Base-by-base conservation (phyloP, 2,797 vertebrate genomes). In the Arnoldichthys spilopterus region DNA sequence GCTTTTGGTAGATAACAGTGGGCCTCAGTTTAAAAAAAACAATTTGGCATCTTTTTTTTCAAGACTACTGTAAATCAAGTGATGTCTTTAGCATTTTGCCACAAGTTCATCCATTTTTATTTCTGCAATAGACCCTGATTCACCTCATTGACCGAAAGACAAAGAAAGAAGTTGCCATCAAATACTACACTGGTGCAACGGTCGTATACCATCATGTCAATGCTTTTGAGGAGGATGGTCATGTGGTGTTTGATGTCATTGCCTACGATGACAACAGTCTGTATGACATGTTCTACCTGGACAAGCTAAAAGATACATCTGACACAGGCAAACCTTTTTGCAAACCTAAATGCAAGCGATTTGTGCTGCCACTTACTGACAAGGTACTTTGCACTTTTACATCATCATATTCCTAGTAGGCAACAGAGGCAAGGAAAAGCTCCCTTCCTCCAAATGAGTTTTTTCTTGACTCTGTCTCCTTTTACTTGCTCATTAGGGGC, bases 191-290 rank as follows among this genome's bases (percentile, higher is more conserved):
- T 0, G 94, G 94, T 37, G 70, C 96, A 1, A 78, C 97, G 91
- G 89, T 98, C 0, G 82, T 96, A 78, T 98, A 94, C 84, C 98
- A 99, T 84, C 98, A 99, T 0, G 81, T 98, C 81, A 99, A 98
- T 0, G 97, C 97, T 66, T 98, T 94, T 4, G 97, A 98, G 86
- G 95, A 97, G 0, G 91, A 96, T 0, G 93, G 92, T 45, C 95
- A 96, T 26, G 78, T 99, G 9, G 13, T 99, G 72, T 93, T 97
- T 20, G 98, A 99, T 1, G 84, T 97, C 47, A 92, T 99, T 12
- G 87, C 95, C 79, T 96, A 98, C 22, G 54, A 88, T 2, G 95
- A 99, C 77, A 92, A 76, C 53, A 95, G 94, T 61, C 93, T 99
- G 6, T 98, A 97, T 58, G 87, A 98, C 0, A 93, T 95, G 93